Evolutionary conservation across 2,888 invertebrate species (phyloP).

Genomic region (Conops quadrifasciatus): DNA sequence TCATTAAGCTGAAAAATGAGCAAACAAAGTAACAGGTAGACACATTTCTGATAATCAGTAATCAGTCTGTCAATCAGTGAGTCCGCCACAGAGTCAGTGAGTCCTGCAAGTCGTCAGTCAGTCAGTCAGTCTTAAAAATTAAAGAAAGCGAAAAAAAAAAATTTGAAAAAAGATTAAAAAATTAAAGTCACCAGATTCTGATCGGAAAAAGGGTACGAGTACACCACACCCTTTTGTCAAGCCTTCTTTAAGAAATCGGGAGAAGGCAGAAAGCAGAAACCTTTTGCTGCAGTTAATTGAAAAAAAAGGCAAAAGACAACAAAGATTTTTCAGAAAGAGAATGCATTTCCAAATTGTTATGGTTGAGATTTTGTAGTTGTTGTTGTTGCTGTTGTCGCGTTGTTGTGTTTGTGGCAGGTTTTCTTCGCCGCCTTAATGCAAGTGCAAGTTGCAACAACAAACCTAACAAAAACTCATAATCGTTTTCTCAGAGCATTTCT

Average conservation of each 20-base stretch:
- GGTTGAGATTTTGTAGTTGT: constrained; percentile 16
- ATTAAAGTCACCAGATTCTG: background rate
- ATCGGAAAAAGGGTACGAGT: constrained; percentile 4
- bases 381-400: constrained; percentile 4
- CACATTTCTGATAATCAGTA: background rate
- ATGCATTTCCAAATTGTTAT: constrained; percentile 26
- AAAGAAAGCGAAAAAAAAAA: background rate
- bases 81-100: background rate
- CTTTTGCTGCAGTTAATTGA: background rate
- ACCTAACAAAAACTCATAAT: constrained; percentile 1
- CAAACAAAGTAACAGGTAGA: too few species aligned
- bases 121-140: constrained; percentile 15
- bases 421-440: constrained; percentile 9
- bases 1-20: too few species aligned
- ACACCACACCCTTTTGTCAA: background rate
- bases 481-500: constrained; percentile 22
- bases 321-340: constrained; percentile 28
- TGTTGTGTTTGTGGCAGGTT: background rate
- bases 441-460: background rate
- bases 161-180: background rate
- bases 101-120: background rate
- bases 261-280: background rate
- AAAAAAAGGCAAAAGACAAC: background rate
- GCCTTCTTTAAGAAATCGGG: background rate
- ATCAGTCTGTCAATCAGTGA: background rate